phyloP scores from a whole-genome alignment of 2,888 invertebrate genomes.

The Pseudococcus jackbeardsleyi region DNA sequence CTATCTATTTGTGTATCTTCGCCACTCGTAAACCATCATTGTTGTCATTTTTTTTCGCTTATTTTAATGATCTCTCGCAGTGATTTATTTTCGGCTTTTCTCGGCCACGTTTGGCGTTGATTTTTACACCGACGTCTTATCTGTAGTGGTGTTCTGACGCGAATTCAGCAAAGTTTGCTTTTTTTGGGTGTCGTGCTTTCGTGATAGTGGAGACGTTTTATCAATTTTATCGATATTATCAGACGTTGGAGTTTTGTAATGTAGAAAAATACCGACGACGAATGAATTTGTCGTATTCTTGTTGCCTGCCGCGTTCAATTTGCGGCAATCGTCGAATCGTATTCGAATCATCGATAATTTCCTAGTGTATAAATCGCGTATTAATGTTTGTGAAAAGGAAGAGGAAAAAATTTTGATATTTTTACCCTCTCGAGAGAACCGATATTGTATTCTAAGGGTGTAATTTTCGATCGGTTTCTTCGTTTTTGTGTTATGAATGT shows the following conservation, averaged over 20 bases:
- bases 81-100: background rate
- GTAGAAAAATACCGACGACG: background rate
- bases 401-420: constrained; percentile 24
- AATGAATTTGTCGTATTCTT: background rate
- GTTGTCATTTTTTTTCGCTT: background rate
- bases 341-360: background rate
- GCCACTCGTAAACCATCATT: background rate
- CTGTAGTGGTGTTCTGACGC: no score
- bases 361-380: background rate
- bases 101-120: no score
- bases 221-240: no score
- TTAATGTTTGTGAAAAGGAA: constrained; percentile 33
- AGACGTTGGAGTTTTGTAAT: background rate
- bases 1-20: background rate
- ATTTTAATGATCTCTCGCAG: no score
- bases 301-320: background rate
- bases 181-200: no score
- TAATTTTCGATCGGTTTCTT: background rate
- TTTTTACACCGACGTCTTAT: no score
- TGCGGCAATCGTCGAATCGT: background rate
- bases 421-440: background rate
- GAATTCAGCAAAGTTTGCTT: no score
- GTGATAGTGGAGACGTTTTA: no score
- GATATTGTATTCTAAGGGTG: constrained; percentile 1
- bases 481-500: background rate